Evolutionary conservation across 2,888 invertebrate species (phyloP), one percentile per base, ranked within the genome.

Genomic region (Anoplius nigerrimus): DNA sequence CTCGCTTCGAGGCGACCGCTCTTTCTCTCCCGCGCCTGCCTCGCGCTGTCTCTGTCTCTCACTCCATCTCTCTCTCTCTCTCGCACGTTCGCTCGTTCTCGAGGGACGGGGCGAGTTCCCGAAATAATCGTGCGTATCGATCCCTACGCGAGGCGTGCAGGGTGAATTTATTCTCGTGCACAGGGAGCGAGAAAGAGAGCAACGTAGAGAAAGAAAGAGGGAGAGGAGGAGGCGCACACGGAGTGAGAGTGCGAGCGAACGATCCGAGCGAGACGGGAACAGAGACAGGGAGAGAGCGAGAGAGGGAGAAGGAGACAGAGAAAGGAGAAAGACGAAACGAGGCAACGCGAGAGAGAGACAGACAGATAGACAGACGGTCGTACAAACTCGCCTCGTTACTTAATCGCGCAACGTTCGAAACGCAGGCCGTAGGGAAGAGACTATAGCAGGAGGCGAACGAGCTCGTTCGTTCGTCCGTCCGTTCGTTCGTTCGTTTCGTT

Each of bases 41-140:
- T 51, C 34, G 6, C 34, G 8, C 53, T 57, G 11, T 46, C 69
- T 8, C 68, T 45, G 45, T 62, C 51, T 20, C 53, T 58, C 64
- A 72, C 71, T 72, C 60, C 46, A n/a, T n/a, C 34, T 34, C 34
- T 2, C 53, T 57, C 11, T 46, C 69, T 8, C 68, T 45, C 52
- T 62, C 51, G 21, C 53, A 58, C 64, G 75, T 71, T 72, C 60
- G 70, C 27, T 51, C 66, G 54, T 67, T 59, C 72, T 63, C 75
- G 71, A 72, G 74, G 76, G 74, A 78, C 81, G 73, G 79, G 80
- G 80, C 72, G 81, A 80, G 81, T 81, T 82, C 82, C 82, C 82
- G 80, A 82, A 82, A 82, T 82, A 82, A 82, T 82, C 82, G 82
- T 80, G 80, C 80, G 80, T 82, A 82, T 82, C 80, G 82, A 82